Base-by-base conservation (phyloP, 2,797 vertebrate genomes). In the Glossophaga mutica region DNA sequence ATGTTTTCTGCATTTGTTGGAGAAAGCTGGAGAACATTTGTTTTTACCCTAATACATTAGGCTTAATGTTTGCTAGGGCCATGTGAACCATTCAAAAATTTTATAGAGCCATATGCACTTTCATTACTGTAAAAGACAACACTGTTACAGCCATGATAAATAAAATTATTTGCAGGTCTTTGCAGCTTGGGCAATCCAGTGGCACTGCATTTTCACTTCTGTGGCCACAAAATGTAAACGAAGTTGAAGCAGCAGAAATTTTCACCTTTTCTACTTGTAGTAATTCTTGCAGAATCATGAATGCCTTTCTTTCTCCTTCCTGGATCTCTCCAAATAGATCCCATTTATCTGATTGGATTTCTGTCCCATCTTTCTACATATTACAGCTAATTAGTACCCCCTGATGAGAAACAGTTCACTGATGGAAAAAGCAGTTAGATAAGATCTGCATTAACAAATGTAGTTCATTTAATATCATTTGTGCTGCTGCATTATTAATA, bases 391-490 rank as follows among this genome's bases (percentile, higher is more conserved):
- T 99, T 99, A 99, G 98, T 98, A 98, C 98, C 98, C 98, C 98
- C 98, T 98, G 98, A 98, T 98, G 98, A 98, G 98, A 98, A 98
- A 98, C 97, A 98, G 98, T 97, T 98, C 98, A 98, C 98, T 97
- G 97, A 98, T 98, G 96, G 98, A 98, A 98, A 98, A 98, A 98
- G 98, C 98, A 99, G 98, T 99, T 98, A 98, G 98, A 98, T 98
- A 99, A 98, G 98, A 98, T 98, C 98, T 98, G 98, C 98, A 97
- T 98, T 99, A 99, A 99, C 98, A 99, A 99, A 99, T 99, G 98
- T 98, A 98, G 98, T 98, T 99, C 98, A 98, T 99, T 99, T 98
- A 98, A 98, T 99, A 99, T 98, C 98, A 99, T 99, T 98, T 98
- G 98, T 98, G 97, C 98, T 98, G 97, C 98, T 98, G 98, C 98